Base-by-base conservation (phyloP, 2,888 invertebrate genomes). In the Magallana nippona region DNA sequence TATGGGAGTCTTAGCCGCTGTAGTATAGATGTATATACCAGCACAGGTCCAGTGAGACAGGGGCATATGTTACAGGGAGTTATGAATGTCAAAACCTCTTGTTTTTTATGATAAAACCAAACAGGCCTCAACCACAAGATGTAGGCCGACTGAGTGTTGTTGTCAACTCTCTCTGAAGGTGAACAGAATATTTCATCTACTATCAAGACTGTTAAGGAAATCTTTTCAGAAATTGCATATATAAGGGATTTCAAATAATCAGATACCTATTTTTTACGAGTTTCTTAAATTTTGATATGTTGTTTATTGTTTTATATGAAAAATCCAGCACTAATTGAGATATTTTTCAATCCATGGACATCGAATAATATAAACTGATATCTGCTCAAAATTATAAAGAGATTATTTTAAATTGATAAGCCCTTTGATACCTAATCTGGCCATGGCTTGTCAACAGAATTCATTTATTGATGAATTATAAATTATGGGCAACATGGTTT, bases 81-180 rank as follows among this genome's bases (percentile, higher is more conserved):
- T 71, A 71, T 71, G 22, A 71, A 71, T 13, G 71, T 71, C 71
- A 71, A 71, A 71, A 32, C 13, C 13, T 5, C 27, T 27, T 71
- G 71, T 71, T 71, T 71, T 71, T 32, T 71, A 32, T 71, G 32
- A 71, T 71, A 71, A 71, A 71, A 71, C 71, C 71, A 71, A 71
- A 71, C 32, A 71, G 15, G 27, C 22, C 10, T 71, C 13, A 71
- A 71, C 71, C 71, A 32, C 71, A 71, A 71, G 27, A 71, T 71
- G 32, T 32, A 15, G 71, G 15, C 71, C 71, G 32, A 13, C 22
- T 27, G 44, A 44, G 44, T 71, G 17, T 71, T 22, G 32, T n/a
- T 60, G 60, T 60, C 13, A 60, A n/a, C n/a, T 19, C 32, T 27
- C 22, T 71, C 15, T 32, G 22, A 22, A 71, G 71, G 71, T 71